Base-by-base conservation (phyloP, 2,113 vertebrate species). In the Alectura lathami region DNA sequence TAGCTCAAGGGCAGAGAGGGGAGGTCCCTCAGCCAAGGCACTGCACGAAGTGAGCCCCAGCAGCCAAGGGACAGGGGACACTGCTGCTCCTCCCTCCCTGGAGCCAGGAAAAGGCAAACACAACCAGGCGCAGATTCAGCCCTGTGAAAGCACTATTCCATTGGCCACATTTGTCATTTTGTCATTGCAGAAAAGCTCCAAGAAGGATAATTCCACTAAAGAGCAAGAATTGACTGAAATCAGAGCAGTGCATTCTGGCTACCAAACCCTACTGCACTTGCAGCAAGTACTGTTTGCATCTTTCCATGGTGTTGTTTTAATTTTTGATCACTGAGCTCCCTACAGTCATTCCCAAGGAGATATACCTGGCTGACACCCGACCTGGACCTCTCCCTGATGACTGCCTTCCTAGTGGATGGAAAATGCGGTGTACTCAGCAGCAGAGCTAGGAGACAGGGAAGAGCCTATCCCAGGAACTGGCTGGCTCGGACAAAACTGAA, bases 121-220 rank as follows among this genome's bases (percentile, higher is more conserved):
- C 47, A 60, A 59, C 36, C 67, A 72, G 26, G 43, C 23, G 38
- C 40, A 69, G 30, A 57, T 83, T 86, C 76, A 83, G 43, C 48
- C 56, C 51, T 42, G 24, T 1, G 2, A 53, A 90, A 88, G 38
- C 17, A 38, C 30, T 27, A 66, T 21, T 59, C 47, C 21, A 48
- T 68, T 78, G 45, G 66, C 36, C 54, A 53, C 56, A 75, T 53
- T 43, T 81, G 21, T 70, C 59, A 9, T 64, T 73, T 68, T 83
- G 63, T 80, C 38, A 83, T 88, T 74, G 38, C 51, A 81, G 91
- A 73, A 59, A 83, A 70, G 20, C 86, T 91, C 40, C 60, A 78
- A 86, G 68, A 70, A 86, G 42, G 59, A 42, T 75, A 78, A 93
- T 26, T 89, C 88, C 83, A 95, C 91, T 91, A 83, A 85, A 83